Base-by-base conservation (phyloP, 2,888 invertebrate species). In the Ferrisia virgata region DNA sequence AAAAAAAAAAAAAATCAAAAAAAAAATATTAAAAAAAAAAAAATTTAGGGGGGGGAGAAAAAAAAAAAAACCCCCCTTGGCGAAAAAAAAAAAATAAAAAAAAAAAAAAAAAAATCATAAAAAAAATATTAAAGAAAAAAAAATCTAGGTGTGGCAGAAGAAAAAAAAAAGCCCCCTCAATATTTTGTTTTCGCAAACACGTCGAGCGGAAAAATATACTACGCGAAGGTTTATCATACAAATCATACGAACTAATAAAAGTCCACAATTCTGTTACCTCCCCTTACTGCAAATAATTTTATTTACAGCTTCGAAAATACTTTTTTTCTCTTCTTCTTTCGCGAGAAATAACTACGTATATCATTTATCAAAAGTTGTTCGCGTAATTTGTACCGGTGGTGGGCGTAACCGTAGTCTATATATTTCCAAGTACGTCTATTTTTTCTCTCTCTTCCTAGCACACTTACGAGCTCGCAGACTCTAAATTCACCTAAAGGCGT, bases 241-340 rank as follows among this genome's bases (percentile, higher is more conserved):
- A 64, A 64, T 64, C 58, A 64, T 64, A 64, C 58, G n/a, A 28
- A 64, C 58, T 64, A 64, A 64, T 64, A 64, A 64, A 64, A 28
- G 58, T 64, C 58, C 58, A 64, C 58, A 64, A 25, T 64, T 28
- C 9, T 5, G 25, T 1, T 11, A 18, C 47, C 28, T 64, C 8
- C 72, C 36, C n/a, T 18, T n/a, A n/a, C 31, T 5, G 33, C 22
- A 18, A 72, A 72, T 72, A 72, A 72, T 72, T 33, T 72, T 72
- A 72, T 72, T 72, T 72, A 72, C 72, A 72, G 72, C 72, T 72
- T 33, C n/a, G 72, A 31, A 33, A 72, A 72, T 72, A 72, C 36
- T 72, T 72, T 72, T 72, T 72, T 33, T 28, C 6, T n/a, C 6
- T 72, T 47, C 47, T 47, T n/a, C n/a, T n/a, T n/a, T 47, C 47